A percentile compares a stretch with the other conserved stretches of the same genome.
Evolutionary conservation across 2,888 invertebrate species (phyloP).

Genomic region (Dromius quadrimaculatus): DNA sequence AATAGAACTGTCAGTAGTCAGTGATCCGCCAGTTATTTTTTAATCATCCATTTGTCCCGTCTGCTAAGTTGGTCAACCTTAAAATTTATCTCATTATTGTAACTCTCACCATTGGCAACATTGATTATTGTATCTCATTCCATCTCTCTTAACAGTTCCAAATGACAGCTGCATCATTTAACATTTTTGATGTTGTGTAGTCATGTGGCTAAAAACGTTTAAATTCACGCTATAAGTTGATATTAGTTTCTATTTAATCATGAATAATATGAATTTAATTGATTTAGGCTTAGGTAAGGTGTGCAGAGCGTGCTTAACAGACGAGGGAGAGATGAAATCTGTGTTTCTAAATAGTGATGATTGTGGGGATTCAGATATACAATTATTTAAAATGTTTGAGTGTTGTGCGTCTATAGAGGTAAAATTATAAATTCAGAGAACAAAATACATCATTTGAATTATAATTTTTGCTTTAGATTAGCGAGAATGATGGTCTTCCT

Average conservation of each 20-base stretch:
- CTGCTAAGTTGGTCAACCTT: too few relatives aligned
- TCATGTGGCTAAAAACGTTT: slow-evolving; percentile 2
- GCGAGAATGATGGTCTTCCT: slow-evolving; percentile 55
- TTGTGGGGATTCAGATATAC: slow-evolving; percentile 52
- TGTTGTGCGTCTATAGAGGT: slow-evolving; percentile 52
- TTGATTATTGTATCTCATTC: neutral
- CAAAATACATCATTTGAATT: slow-evolving; percentile 56
- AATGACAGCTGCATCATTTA: slow-evolving; percentile 15
- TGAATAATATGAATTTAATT: slow-evolving; percentile 27
- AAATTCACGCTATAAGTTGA: neutral
- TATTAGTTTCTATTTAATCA: neutral
- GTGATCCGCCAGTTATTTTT: too few relatives aligned
- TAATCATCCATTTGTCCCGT: too few relatives aligned
- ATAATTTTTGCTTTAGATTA: slow-evolving; percentile 54
- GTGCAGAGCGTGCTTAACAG: slow-evolving; percentile 58
- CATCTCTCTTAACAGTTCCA: neutral
- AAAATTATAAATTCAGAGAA: neutral
- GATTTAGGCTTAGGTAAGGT: slow-evolving; percentile 53
- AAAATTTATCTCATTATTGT: too few relatives aligned
- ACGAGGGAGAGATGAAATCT: slow-evolving; percentile 56
- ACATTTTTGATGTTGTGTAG: neutral
- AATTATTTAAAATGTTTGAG: slow-evolving; percentile 56
- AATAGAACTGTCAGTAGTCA: too few relatives aligned
- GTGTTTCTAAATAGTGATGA: slow-evolving; percentile 54
- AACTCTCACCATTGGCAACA: neutral